Evolutionary conservation across 2,113 vertebrate genomes (phyloP), one percentile per base, ranked within the genome.

Genomic region (Cichladusa arquata): DNA sequence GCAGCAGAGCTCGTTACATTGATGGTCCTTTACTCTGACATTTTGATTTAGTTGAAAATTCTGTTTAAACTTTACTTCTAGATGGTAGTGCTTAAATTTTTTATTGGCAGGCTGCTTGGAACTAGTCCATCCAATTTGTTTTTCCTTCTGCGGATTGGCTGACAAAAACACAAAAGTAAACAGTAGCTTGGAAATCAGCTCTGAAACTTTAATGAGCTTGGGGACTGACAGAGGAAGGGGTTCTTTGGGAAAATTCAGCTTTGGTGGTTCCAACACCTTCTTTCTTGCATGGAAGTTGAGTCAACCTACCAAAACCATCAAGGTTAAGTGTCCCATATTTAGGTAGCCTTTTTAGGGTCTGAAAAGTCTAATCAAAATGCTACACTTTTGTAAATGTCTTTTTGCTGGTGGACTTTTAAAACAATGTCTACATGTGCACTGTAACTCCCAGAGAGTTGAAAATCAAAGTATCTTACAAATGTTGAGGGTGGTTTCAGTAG

Each of bases 31-130:
- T 91, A 42, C 85, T 80, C 64, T 95, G 91, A 96, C 93, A 94
- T 97, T 96, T 95, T 92, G 90, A 90, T 92, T 92, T 95, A 91
- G 84, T 97, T 95, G 88, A 95, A 90, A 92, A 95, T 97, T 96
- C 91, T 90, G 87, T 96, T 94, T 97, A 95, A 97, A 95, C 81
- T 95, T 83, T 80, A 28, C 78, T 91, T 91, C 81, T 50, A 54
- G 86, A 58, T 92, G 67, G 61, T 50, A 31, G 66, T 50, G 51
- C 84, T 95, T 95, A 91, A 90, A 92, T 95, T 93, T 95, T 97
- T 96, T 92, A 95, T 94, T 81, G 94, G 54, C 54, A 88, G 78
- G 76, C 94, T 95, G 85, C 92, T 95, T 93, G 93, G 82, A 95
- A 83, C 54, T 88, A 61, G 89, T 84, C 74, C 60, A 38, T 44